phyloP scores from a whole-genome alignment of 1,140 invertebrate genomes.

The Sinonovacula constricta region DNA sequence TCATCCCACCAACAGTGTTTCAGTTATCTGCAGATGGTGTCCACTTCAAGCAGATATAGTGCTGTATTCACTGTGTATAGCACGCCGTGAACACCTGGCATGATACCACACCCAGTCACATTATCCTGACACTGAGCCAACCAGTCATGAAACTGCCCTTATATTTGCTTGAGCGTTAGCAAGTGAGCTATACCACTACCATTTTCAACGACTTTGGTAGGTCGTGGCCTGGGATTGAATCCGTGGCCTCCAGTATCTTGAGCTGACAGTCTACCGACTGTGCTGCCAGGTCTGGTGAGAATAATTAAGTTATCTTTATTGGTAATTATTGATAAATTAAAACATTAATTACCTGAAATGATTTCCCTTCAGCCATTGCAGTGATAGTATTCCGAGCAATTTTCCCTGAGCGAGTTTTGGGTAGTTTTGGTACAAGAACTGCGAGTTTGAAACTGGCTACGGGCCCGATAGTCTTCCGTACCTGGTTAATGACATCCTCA shows the following conservation, averaged over 20 bases:
- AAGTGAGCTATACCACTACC: no score
- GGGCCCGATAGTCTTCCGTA: constrained; percentile 90
- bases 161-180: neutral
- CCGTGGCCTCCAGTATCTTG: neutral
- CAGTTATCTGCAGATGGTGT: no score
- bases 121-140: no score
- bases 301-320: neutral
- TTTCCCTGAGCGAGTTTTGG: constrained; percentile 89
- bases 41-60: no score
- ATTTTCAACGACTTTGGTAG: neutral
- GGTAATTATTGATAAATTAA: neutral
- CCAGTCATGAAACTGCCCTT: no score
- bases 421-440: constrained; percentile 87
- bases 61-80: no score
- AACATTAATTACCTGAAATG: constrained; percentile 82
- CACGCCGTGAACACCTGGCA: no score
- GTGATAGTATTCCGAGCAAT: constrained; percentile 91
- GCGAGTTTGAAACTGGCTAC: constrained; percentile 91
- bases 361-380: constrained; percentile 88
- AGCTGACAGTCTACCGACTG: no score
- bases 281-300: neutral
- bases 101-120: no score
- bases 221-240: neutral
- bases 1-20: no score
- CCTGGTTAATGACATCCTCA: constrained; percentile 79